Percentiles rank a stretch among this genome's conserved stretches.
phyloP scores from a whole-genome alignment of 2,797 vertebrate species.

The Hyperoplus lanceolatus region DNA sequence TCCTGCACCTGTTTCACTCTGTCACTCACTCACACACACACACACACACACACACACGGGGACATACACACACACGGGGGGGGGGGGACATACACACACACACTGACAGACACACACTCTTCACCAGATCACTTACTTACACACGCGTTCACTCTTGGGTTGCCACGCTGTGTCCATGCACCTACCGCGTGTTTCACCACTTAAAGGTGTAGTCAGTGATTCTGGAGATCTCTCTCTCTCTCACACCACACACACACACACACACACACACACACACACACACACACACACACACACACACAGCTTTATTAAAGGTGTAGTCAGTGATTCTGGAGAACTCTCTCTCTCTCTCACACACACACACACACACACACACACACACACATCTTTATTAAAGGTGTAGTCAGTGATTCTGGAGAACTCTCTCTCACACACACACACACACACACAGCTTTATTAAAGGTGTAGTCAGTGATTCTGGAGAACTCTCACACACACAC shows the following conservation, averaged over 20 bases:
- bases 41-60: background rate
- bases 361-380: background rate
- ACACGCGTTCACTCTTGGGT: too few relatives aligned
- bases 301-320: background rate
- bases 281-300: background rate
- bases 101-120: background rate
- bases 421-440: background rate
- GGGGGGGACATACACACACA: background rate
- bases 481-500: background rate
- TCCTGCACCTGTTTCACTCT: constrained; percentile 26
- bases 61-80: background rate
- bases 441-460: background rate
- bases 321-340: too few relatives aligned
- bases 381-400: background rate
- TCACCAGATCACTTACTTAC: too few relatives aligned
- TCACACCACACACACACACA: background rate
- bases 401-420: too few relatives aligned
- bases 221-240: too few relatives aligned
- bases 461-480: too few relatives aligned
- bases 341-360: background rate
- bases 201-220: too few relatives aligned
- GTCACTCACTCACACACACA: background rate
- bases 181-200: too few relatives aligned
- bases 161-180: too few relatives aligned
- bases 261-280: background rate